These are phyloP conservation scores for Sebastes flavidus DNA, from an alignment of 2,797 vertebrate genomes.

Conservation along the genomic window DNA sequence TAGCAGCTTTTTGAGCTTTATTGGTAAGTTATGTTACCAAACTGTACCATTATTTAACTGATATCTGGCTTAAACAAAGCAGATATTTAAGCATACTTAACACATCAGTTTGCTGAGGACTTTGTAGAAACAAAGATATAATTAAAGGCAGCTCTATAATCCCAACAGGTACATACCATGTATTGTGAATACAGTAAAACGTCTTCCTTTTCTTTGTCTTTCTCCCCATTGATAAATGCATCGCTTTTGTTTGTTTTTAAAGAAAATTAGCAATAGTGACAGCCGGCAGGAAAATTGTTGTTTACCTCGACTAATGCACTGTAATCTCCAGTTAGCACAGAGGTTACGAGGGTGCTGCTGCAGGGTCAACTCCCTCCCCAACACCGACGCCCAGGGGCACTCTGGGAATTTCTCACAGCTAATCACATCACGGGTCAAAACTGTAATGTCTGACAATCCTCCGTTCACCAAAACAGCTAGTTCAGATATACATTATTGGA, in stretches of 20 bases:
- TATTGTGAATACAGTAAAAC: not conserved
- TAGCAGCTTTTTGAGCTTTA: no score
- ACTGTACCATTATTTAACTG: not conserved
- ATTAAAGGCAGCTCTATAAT: not conserved
- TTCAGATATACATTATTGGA: not conserved
- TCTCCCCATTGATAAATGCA: not conserved
- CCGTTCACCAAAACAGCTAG: not conserved
- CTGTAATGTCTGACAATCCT: not conserved
- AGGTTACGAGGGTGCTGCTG: constrained; percentile 10
- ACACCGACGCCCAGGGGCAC: constrained; percentile 4
- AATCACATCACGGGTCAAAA: not conserved
- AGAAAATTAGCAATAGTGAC: not conserved
- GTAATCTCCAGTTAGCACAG: constrained; percentile 46
- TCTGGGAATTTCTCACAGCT: constrained; percentile 34
- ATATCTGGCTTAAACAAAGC: not conserved
- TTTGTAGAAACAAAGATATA: not conserved
- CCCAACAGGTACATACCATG: not conserved
- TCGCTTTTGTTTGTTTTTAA: not conserved
- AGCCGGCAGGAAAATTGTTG: constrained; percentile 1
- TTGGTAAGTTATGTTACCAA: no score
- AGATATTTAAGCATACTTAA: not conserved
- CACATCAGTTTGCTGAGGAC: not conserved
- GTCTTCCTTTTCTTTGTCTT: not conserved
- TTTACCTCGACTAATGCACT: constrained; percentile 33
- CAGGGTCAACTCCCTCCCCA: constrained; percentile 24